Evolutionary conservation across 2,797 vertebrate species (phyloP).

Genomic region (Smutsia temminckii): DNA sequence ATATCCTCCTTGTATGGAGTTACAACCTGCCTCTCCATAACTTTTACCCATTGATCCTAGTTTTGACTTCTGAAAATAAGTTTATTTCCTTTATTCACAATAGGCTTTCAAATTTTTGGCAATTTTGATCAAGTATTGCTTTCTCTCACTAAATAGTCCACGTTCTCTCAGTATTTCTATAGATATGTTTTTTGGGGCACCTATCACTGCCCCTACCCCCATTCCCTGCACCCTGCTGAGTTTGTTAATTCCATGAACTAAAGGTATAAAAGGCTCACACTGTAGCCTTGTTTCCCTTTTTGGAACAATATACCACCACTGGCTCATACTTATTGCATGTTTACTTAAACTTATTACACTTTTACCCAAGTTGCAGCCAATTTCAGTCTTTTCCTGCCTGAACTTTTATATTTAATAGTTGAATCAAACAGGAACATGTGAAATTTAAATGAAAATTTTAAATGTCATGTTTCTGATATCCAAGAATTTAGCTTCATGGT

Average conservation of each 20-base stretch:
- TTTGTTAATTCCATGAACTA: background rate
- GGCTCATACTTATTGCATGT: background rate
- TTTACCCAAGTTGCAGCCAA: background rate
- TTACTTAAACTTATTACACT: background rate
- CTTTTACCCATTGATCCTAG: background rate
- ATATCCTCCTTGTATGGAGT: background rate
- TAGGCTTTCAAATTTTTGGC: background rate
- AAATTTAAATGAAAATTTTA: slow-evolving; percentile 4
- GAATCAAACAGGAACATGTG: background rate
- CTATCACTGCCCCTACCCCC: background rate
- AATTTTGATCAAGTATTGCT: background rate
- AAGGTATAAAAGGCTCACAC: background rate
- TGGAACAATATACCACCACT: background rate
- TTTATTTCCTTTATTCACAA: background rate
- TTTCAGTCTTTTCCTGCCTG: background rate
- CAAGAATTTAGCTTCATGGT: background rate
- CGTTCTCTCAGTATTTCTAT: background rate
- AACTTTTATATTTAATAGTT: background rate
- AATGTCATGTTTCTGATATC: background rate
- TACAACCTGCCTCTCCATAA: background rate
- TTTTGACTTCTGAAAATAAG: slow-evolving; percentile 2
- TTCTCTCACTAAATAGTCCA: background rate
- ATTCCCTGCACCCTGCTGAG: background rate
- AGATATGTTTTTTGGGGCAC: background rate
- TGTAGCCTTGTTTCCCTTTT: background rate